Evolutionary conservation across 1,140 invertebrate species (phyloP).

Genomic region (Himalopsyche phryganea): DNA sequence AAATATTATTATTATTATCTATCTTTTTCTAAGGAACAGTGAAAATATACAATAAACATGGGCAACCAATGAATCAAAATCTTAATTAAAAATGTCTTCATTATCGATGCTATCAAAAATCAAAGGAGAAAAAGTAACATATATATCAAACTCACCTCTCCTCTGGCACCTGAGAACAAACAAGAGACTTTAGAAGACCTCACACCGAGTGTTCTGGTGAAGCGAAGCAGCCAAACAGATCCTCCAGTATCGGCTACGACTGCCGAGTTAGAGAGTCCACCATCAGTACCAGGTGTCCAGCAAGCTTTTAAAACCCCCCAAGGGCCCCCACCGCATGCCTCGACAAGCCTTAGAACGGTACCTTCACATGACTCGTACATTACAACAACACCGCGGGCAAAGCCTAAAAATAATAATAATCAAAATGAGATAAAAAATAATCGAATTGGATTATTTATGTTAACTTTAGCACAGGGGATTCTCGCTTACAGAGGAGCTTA

Average conservation of each 20-base stretch:
- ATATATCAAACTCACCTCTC: constrained; percentile 67
- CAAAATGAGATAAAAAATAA: too few species aligned
- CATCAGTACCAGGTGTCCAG: constrained; percentile 54
- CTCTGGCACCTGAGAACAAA: constrained; percentile 88
- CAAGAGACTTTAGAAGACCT: constrained; percentile 84
- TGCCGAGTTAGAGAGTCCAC: constrained; percentile 60
- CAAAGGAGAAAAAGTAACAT: too few species aligned
- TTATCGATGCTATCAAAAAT: too few species aligned
- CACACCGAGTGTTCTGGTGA: constrained; percentile 85
- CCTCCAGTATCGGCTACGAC: constrained; percentile 92
- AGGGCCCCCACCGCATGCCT: constrained; percentile 81
- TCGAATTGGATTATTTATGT: too few species aligned
- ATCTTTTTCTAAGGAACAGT: too few species aligned
- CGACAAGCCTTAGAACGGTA: constrained; percentile 74
- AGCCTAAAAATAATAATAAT: constrained; percentile 37
- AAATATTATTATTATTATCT: background rate
- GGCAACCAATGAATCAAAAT: too few species aligned
- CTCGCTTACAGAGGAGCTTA: too few species aligned
- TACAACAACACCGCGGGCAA: constrained; percentile 79
- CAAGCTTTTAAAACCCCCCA: constrained; percentile 85
- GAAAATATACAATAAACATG: too few species aligned
- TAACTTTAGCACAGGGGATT: too few species aligned
- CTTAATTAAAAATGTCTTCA: too few species aligned
- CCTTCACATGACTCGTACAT: constrained; percentile 78
- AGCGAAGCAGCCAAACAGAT: constrained; percentile 93